These are phyloP conservation scores for Cataglyphis rosenhaueri DNA, from an alignment of 2,888 invertebrate genomes.

Conservation along the genomic window DNA sequence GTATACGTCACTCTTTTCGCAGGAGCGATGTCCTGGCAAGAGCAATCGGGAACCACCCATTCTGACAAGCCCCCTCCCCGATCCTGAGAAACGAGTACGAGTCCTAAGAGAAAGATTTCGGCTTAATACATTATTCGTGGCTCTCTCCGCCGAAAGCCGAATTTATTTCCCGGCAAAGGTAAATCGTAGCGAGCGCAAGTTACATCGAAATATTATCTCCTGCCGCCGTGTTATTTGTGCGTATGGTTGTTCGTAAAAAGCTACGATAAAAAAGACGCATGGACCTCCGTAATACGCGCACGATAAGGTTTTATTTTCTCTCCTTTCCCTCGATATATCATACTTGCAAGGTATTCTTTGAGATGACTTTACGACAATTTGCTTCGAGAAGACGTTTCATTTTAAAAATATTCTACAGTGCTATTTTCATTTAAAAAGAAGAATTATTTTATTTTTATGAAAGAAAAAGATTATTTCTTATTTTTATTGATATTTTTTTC, in stretches of 20 bases:
- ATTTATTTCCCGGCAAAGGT: conserved; percentile 59
- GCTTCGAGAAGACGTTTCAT: background rate
- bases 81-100: conserved; percentile 59
- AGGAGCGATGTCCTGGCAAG: conserved; percentile 59
- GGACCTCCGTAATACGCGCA: background rate
- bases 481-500: too few relatives aligned
- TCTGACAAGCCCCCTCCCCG: conserved; percentile 54
- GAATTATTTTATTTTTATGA: background rate
- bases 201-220: conserved; percentile 37
- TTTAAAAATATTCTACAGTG: too few relatives aligned
- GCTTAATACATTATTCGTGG: conserved; percentile 35
- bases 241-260: conserved; percentile 18
- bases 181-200: conserved; percentile 50
- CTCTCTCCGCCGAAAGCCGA: conserved; percentile 30
- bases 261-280: background rate
- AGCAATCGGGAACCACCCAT: conserved; percentile 53
- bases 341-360: background rate
- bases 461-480: too few relatives aligned
- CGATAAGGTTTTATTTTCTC: background rate
- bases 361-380: background rate
- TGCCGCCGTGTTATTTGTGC: background rate
- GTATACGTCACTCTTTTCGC: conserved; percentile 48
- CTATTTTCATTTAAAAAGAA: too few relatives aligned
- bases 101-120: conserved; percentile 40
- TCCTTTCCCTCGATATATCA: background rate